Evolutionary conservation across 2,113 vertebrate genomes (phyloP).

Genomic region (Desmodus rotundus): DNA sequence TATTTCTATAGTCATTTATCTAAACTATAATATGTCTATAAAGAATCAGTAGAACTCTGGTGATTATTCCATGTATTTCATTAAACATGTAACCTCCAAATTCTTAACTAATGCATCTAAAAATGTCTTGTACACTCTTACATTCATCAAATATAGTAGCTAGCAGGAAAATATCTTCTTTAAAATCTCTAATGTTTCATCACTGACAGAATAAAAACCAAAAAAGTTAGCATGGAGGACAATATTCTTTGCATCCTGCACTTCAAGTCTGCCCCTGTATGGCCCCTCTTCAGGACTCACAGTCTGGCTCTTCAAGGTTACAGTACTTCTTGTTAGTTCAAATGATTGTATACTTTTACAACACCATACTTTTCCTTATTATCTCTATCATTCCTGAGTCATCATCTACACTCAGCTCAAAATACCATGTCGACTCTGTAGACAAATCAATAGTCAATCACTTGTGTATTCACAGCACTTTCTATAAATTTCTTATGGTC

Average conservation of each 20-base stretch:
- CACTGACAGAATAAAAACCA: not conserved
- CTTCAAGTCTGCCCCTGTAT: not conserved
- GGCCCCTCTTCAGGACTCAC: not conserved
- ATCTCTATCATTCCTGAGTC: not conserved
- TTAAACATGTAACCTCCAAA: not conserved
- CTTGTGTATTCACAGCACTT: not conserved
- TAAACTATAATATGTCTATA: not conserved
- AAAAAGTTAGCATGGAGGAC: not conserved
- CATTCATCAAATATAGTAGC: not conserved
- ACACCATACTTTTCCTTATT: not conserved
- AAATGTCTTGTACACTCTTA: not conserved
- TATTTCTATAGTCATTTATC: not conserved
- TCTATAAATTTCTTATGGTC: not conserved
- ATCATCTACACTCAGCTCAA: not conserved
- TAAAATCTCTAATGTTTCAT: not conserved
- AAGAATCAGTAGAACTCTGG: not conserved
- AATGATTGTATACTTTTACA: not conserved
- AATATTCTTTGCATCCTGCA: not conserved
- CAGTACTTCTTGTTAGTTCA: not conserved
- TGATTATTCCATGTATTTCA: not conserved
- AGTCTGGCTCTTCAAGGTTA: not conserved
- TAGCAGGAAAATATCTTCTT: not conserved
- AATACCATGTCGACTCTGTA: not conserved
- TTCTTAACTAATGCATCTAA: not conserved
- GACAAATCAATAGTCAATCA: not conserved